Evolutionary conservation across 2,888 invertebrate species (phyloP).

Genomic region (Sesia bembeciformis): DNA sequence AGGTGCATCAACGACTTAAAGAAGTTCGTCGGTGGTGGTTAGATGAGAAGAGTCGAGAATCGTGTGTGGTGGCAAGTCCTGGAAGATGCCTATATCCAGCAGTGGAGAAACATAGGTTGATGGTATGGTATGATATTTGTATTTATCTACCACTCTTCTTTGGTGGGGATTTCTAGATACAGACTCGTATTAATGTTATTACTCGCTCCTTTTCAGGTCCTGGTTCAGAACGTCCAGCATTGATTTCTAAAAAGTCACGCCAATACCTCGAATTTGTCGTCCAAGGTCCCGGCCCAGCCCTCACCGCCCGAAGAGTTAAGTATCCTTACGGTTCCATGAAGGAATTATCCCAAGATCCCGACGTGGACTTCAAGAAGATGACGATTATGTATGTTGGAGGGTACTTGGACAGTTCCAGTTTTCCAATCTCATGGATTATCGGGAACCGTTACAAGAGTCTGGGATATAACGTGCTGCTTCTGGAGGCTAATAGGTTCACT

Average conservation of each 20-base stretch:
- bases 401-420: slow-evolving; percentile 36
- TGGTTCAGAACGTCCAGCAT: slow-evolving; percentile 1
- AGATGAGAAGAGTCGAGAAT: too few relatives aligned
- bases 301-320: background rate
- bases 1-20: too few relatives aligned
- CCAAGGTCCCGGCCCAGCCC: background rate
- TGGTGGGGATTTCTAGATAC: too few relatives aligned
- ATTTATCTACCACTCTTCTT: too few relatives aligned
- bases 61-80: too few relatives aligned
- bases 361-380: slow-evolving; percentile 16
- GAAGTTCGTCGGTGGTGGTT: too few relatives aligned
- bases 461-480: slow-evolving; percentile 36
- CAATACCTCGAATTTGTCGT: slow-evolving; percentile 1
- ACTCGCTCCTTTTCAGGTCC: slow-evolving; percentile 1
- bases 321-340: slow-evolving; percentile 1
- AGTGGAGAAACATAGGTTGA: too few relatives aligned
- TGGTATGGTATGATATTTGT: too few relatives aligned
- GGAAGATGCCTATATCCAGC: too few relatives aligned
- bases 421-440: slow-evolving; percentile 18
- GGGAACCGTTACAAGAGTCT: slow-evolving; percentile 26
- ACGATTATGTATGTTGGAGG: slow-evolving; percentile 45
- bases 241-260: slow-evolving; percentile 1
- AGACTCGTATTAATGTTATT: too few relatives aligned
- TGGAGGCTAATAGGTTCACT: slow-evolving; percentile 37
- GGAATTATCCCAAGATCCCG: slow-evolving; percentile 2